phyloP scores from a whole-genome alignment of 1,140 invertebrate genomes.

The Helicoverpa armigera region DNA sequence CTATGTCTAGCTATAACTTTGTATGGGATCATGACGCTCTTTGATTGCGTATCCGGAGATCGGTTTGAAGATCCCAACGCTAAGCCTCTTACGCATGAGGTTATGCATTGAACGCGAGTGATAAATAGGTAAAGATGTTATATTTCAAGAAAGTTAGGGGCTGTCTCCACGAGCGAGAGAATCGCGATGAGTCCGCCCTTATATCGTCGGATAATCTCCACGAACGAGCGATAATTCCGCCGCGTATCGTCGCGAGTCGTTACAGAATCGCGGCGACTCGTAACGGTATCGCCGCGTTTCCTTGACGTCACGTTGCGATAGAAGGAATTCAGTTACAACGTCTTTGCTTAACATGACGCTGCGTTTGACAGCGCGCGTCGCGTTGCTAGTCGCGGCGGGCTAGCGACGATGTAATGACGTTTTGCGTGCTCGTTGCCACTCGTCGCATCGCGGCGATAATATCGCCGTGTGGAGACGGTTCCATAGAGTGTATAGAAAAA shows the following conservation, averaged over 20 bases:
- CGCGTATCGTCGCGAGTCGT: conserved; percentile 50
- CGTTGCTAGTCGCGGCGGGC: conserved; percentile 10
- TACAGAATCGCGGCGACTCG: no score
- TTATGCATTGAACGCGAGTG: neutral
- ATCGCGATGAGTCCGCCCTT: no score
- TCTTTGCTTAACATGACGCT: no score
- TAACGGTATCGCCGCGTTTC: no score
- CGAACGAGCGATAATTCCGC: neutral
- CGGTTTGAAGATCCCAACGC: conserved; percentile 66
- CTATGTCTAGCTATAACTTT: conserved; percentile 59
- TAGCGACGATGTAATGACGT: conserved; percentile 47
- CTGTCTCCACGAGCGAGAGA: no score
- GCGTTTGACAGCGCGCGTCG: conserved; percentile 51
- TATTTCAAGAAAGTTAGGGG: no score
- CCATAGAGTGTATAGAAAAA: conserved; percentile 1
- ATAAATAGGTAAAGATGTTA: no score
- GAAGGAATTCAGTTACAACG: no score
- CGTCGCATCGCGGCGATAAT: conserved; percentile 44
- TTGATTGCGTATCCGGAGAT: conserved; percentile 59
- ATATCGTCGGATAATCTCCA: no score
- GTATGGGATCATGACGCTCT: conserved; percentile 60
- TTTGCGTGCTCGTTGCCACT: conserved; percentile 49
- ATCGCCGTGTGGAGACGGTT: neutral
- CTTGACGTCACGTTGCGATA: no score
- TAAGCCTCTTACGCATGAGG: conserved; percentile 56